These are phyloP conservation scores for Diplazon laetatorius DNA, from an alignment of 2,888 invertebrate species.

Conservation along the genomic window DNA sequence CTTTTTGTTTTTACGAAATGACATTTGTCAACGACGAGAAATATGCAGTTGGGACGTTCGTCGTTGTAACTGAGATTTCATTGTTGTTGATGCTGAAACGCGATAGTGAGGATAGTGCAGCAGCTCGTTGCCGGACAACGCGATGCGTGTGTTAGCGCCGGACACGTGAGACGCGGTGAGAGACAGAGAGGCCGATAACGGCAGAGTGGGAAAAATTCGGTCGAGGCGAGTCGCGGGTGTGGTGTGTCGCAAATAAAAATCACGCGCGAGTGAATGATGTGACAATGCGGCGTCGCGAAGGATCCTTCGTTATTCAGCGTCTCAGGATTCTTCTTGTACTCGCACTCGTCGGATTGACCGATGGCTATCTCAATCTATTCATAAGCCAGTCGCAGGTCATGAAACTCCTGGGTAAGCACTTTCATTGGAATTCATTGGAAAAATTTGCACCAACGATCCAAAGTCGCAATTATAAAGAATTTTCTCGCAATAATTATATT, in stretches of 20 bases:
- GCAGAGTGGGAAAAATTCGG: conserved; percentile 8
- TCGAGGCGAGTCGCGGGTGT: conserved; percentile 11
- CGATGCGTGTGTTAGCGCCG: conserved; percentile 46
- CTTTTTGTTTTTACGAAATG: conserved; percentile 43
- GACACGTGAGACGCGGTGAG: conserved; percentile 39
- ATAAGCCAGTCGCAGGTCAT: conserved; percentile 91
- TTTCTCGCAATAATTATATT: too few species aligned
- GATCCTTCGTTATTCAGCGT: conserved; percentile 78
- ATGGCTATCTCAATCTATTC: conserved; percentile 90
- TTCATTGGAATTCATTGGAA: too few species aligned
- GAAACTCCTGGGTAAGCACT: conserved; percentile 90
- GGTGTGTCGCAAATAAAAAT: conserved; percentile 31
- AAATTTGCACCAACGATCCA: too few species aligned
- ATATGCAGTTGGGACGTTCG: neutral
- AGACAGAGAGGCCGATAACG: conserved; percentile 20
- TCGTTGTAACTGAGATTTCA: conserved; percentile 38
- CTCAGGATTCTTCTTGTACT: conserved; percentile 76
- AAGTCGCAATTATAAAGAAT: too few species aligned
- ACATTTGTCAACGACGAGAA: conserved; percentile 49
- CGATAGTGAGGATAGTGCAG: conserved; percentile 50
- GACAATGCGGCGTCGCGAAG: conserved; percentile 81
- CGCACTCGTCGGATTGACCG: conserved; percentile 82
- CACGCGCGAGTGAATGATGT: conserved; percentile 70
- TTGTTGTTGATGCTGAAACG: conserved; percentile 29
- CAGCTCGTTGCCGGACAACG: conserved; percentile 42